These are phyloP conservation scores for Styela plicata DNA, from an alignment of 23 tunicate species.

Conservation along the genomic window DNA sequence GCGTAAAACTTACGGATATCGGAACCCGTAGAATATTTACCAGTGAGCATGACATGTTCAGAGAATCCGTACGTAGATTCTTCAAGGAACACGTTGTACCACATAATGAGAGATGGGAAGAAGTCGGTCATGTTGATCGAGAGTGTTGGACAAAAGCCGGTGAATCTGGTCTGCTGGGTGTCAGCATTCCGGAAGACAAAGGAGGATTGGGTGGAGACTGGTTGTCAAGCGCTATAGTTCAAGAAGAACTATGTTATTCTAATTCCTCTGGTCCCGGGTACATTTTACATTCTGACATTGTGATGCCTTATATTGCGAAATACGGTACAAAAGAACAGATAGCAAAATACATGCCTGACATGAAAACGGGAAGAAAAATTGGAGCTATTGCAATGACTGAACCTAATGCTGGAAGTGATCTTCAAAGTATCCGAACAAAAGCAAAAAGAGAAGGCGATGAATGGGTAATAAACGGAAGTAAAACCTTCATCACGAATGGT, in stretches of 20 bases:
- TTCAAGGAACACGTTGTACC: constrained; percentile 87
- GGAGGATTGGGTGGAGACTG: constrained; percentile 99
- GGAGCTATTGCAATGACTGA: constrained; percentile 81
- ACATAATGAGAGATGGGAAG: constrained; percentile 72
- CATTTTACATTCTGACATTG: constrained; percentile 85
- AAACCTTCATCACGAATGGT: constrained; percentile 95
- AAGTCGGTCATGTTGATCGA: constrained; percentile 70
- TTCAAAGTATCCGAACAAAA: constrained; percentile 83
- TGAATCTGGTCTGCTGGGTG: constrained; percentile 77
- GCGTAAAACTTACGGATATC: constrained; percentile 65
- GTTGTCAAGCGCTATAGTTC: constrained; percentile 89
- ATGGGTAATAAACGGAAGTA: constrained; percentile 89
- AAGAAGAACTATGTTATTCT: constrained; percentile 87
- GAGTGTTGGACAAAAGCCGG: constrained; percentile 93
- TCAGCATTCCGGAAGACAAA: constrained; percentile 63
- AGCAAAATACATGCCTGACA: constrained; percentile 84
- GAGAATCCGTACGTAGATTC: constrained; percentile 83
- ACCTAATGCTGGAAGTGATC: constrained; percentile 92
- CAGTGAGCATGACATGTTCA: constrained; percentile 96
- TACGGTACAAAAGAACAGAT: constrained; percentile 95
- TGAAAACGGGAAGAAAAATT: constrained; percentile 89
- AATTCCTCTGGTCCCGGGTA: constrained; percentile 93
- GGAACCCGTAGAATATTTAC: constrained; percentile 85
- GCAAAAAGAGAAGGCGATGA: constrained; percentile 93
- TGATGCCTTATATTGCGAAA: constrained; percentile 91